These are phyloP conservation scores for Orchestes rusci DNA, from an alignment of 2,888 invertebrate species.

Conservation along the genomic window DNA sequence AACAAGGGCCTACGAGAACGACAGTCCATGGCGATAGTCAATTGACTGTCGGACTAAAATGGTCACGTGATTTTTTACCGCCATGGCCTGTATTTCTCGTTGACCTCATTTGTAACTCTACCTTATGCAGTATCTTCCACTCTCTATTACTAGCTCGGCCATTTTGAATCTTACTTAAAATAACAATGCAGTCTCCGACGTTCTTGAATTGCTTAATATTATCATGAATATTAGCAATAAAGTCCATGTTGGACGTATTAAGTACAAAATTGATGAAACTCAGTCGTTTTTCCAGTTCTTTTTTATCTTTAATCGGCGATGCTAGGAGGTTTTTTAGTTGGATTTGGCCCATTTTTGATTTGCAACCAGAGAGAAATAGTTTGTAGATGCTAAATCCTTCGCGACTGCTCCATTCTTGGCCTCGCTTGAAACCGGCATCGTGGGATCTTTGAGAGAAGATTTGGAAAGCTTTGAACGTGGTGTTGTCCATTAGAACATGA, in stretches of 20 bases:
- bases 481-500: conserved; percentile 63
- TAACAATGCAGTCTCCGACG: conserved; percentile 48
- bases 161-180: conserved; percentile 56
- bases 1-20: no score
- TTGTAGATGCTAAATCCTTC: conserved; percentile 70
- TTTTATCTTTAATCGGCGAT: conserved; percentile 60
- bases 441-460: conserved; percentile 67
- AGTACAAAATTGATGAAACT: conserved; percentile 64
- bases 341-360: conserved; percentile 59
- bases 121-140: conserved; percentile 66
- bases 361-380: conserved; percentile 57
- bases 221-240: conserved; percentile 55
- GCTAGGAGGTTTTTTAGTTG: conserved; percentile 61
- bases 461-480: conserved; percentile 67
- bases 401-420: conserved; percentile 49
- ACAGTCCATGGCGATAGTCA: no score
- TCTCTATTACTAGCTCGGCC: conserved; percentile 56
- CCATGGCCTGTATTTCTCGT: no score
- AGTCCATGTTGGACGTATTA: conserved; percentile 53
- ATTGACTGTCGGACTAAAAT: no score
- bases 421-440: conserved; percentile 67
- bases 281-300: conserved; percentile 55
- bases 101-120: no score
- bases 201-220: conserved; percentile 56
- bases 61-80: no score